Percentiles rank a stretch among this genome's conserved stretches.
phyloP scores from a whole-genome alignment of 2,888 invertebrate species.

The Heliconius sara region DNA sequence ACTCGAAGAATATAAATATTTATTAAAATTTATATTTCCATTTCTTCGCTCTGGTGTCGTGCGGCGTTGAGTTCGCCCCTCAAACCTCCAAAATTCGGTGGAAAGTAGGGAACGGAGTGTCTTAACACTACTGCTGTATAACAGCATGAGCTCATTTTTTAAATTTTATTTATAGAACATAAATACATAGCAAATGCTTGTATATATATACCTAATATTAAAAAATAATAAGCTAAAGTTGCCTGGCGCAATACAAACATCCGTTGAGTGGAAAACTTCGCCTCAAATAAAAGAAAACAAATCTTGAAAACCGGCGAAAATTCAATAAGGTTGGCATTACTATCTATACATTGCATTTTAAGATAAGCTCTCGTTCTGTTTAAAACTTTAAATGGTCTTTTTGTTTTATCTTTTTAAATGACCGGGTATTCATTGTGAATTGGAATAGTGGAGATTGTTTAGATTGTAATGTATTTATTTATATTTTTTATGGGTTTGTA shows the following conservation, averaged over 20 bases:
- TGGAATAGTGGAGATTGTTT: background rate
- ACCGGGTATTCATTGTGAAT: background rate
- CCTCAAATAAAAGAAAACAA: conserved; percentile 46
- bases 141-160: no score
- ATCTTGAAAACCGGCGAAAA: conserved; percentile 34
- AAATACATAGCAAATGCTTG: background rate
- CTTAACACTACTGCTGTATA: no score
- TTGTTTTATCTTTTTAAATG: conserved; percentile 17
- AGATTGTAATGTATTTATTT: background rate
- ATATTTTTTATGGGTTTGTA: background rate
- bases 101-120: no score
- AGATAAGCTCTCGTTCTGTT: conserved; percentile 18
- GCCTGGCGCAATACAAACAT: conserved; percentile 33
- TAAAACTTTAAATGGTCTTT: conserved; percentile 8
- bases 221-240: conserved; percentile 13
- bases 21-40: no score
- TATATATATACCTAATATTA: background rate
- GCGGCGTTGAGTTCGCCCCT: no score
- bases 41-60: no score
- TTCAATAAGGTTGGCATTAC: conserved; percentile 31
- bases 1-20: no score
- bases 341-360: conserved; percentile 21
- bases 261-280: conserved; percentile 39
- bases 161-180: background rate
- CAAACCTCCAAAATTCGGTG: no score